Conservation (phyloP, 2,797 vertebrate species). For the Lateolabrax maculatus region DNA sequence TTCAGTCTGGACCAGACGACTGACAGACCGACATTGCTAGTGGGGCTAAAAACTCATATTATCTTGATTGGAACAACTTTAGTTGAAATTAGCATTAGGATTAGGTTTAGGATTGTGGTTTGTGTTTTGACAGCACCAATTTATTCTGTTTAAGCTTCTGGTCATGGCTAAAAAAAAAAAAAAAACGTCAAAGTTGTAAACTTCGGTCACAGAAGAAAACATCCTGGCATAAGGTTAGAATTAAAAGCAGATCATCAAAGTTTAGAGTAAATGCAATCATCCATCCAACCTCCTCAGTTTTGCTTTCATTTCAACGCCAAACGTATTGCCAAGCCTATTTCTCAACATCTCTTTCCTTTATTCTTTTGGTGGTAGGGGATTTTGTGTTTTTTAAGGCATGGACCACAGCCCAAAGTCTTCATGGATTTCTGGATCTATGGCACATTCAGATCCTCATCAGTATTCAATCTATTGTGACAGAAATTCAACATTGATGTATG, state of each 20-base stretch:
- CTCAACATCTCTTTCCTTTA: slow-evolving; percentile 45
- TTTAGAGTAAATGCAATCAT: slow-evolving; percentile 41
- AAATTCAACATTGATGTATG: neutral
- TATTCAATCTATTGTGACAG: slow-evolving; percentile 30
- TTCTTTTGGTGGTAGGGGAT: slow-evolving; percentile 23
- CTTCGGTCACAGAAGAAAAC: slow-evolving; percentile 37
- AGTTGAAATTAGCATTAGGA: slow-evolving; percentile 27
- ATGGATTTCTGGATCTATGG: slow-evolving; percentile 16
- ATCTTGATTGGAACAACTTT: slow-evolving; percentile 14
- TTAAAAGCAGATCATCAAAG: slow-evolving; percentile 55
- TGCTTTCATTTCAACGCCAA: slow-evolving; percentile 51
- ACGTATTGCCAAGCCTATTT: slow-evolving; percentile 26
- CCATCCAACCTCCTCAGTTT: slow-evolving; percentile 23
- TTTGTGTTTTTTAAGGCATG: slow-evolving; percentile 21
- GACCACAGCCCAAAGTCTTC: slow-evolving; percentile 21
- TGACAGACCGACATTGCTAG: neutral
- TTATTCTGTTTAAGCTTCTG: slow-evolving; percentile 45
- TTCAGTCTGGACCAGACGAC: neutral
- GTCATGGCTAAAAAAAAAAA: slow-evolving; percentile 29
- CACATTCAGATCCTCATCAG: slow-evolving; percentile 16
- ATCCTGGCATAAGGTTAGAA: slow-evolving; percentile 38
- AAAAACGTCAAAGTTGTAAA: slow-evolving; percentile 39
- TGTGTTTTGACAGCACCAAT: slow-evolving; percentile 42
- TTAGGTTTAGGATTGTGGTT: slow-evolving; percentile 34
- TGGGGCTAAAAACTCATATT: neutral